Evolutionary conservation across 2,797 vertebrate genomes (phyloP).

Genomic region (Melopsittacus undulatus): DNA sequence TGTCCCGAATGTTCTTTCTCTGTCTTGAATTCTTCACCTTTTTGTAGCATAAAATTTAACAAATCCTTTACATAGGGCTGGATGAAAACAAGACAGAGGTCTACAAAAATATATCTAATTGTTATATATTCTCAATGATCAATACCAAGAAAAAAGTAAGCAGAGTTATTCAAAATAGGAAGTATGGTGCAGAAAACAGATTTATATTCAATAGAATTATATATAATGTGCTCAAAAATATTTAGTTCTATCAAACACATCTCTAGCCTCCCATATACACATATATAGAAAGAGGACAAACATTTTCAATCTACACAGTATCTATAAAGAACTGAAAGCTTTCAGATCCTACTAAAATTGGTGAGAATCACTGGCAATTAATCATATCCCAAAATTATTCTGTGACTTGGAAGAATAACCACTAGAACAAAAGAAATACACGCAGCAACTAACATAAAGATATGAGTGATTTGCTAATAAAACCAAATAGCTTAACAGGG

Average conservation of each 20-base stretch:
- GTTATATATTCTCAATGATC: background rate
- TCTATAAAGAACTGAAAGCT: background rate
- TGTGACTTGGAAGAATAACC: background rate
- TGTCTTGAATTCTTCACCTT: background rate
- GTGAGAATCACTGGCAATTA: slow-evolving; percentile 8
- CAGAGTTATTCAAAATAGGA: background rate
- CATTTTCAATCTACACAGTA: background rate
- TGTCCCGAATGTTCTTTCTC: background rate
- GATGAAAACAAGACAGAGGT: background rate
- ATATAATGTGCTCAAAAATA: background rate
- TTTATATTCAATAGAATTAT: background rate
- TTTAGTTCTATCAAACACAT: background rate
- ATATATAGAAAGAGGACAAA: background rate
- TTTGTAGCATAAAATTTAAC: background rate
- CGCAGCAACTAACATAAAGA: background rate
- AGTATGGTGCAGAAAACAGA: background rate
- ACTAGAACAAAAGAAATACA: background rate
- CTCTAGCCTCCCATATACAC: background rate
- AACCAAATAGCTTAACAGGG: background rate
- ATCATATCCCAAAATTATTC: background rate
- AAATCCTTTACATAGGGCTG: background rate
- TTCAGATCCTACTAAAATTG: background rate
- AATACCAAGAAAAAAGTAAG: background rate
- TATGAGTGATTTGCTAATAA: background rate
- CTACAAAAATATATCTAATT: background rate